These are phyloP conservation scores for Bacillus rossius DNA, from an alignment of 1,140 invertebrate genomes.

Conservation along the genomic window DNA sequence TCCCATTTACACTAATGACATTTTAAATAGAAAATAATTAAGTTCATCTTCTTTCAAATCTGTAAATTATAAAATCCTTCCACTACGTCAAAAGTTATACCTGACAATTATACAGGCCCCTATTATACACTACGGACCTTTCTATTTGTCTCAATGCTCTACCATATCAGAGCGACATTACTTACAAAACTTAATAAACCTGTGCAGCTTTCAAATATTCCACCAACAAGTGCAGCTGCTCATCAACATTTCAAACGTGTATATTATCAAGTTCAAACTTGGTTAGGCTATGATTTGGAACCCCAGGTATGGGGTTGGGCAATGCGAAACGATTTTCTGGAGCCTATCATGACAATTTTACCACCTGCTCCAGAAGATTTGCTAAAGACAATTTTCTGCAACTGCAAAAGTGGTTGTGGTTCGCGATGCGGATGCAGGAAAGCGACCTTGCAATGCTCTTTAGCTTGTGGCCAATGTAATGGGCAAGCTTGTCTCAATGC, in stretches of 20 bases:
- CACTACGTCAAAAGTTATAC: too few relatives aligned
- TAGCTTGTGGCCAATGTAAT: slow-evolving; percentile 1
- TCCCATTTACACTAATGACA: too few relatives aligned
- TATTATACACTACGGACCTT: too few relatives aligned
- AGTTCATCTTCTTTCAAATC: too few relatives aligned
- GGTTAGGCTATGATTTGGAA: slow-evolving; percentile 30
- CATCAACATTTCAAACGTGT: slow-evolving; percentile 30
- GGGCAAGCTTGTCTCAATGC: neutral
- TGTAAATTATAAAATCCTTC: too few relatives aligned
- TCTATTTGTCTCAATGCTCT: too few relatives aligned
- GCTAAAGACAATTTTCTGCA: slow-evolving; percentile 12
- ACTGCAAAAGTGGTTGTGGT: slow-evolving; percentile 12
- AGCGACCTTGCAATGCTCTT: slow-evolving; percentile 3
- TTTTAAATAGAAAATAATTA: too few relatives aligned
- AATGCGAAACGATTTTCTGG: too few relatives aligned
- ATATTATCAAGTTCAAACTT: slow-evolving; percentile 41
- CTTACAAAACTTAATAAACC: slow-evolving; percentile 12
- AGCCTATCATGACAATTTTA: too few relatives aligned
- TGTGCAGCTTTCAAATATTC: slow-evolving; percentile 10
- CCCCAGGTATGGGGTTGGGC: too few relatives aligned
- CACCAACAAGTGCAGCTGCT: slow-evolving; percentile 24
- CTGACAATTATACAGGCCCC: too few relatives aligned
- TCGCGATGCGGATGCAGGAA: slow-evolving; percentile 9
- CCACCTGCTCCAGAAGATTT: neutral
- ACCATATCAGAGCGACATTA: too few relatives aligned